Percentiles rank a stretch among this genome's conserved stretches.
Evolutionary conservation across 2,797 vertebrate genomes (phyloP).

Genomic region (Microcaecilia unicolor): DNA sequence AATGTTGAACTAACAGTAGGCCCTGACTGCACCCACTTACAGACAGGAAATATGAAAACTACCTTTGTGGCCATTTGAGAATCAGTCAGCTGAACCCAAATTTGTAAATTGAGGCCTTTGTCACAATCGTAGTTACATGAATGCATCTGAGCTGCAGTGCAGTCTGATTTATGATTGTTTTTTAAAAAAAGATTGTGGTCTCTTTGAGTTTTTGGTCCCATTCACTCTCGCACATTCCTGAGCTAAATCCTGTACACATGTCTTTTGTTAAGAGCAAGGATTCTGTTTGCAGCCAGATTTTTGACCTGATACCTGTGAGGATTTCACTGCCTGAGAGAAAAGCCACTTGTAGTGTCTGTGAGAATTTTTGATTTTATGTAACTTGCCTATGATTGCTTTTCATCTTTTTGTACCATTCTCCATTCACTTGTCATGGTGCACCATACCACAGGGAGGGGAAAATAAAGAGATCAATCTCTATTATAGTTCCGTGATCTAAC

Average conservation of each 20-base stretch:
- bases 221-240: background rate
- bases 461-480: no score
- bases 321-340: background rate
- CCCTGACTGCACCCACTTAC: conserved; percentile 13
- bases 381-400: conserved; percentile 2
- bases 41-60: conserved; percentile 19
- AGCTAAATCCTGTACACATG: background rate
- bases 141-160: conserved; percentile 6
- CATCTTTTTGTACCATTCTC: conserved; percentile 1
- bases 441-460: no score
- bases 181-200: conserved; percentile 13
- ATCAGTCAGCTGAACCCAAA: conserved; percentile 32
- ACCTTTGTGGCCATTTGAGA: conserved; percentile 27
- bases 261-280: conserved; percentile 6
- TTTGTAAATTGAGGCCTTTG: conserved; percentile 11
- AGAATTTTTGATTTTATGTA: conserved; percentile 11
- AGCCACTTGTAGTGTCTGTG: background rate
- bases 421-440: background rate
- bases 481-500: no score
- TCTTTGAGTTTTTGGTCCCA: background rate
- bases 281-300: background rate
- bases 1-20: background rate
- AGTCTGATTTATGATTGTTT: background rate
- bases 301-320: conserved; percentile 14
- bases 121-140: conserved; percentile 19